phyloP scores from a whole-genome alignment of 23 tunicate species.

The Phallusia fumigata region DNA sequence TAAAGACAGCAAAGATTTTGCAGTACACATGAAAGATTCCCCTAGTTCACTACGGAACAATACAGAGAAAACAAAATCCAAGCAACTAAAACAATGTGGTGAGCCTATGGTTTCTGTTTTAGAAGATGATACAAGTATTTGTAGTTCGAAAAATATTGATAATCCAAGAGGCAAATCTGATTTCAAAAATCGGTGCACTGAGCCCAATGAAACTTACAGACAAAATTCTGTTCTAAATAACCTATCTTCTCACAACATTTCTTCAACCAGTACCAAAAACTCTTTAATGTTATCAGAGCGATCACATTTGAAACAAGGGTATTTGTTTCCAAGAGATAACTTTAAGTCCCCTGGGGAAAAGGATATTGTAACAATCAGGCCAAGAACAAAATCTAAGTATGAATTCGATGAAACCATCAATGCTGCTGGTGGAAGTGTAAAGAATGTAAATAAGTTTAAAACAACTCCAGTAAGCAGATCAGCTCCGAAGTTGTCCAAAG shows the following conservation, averaged over 20 bases:
- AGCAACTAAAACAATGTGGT: background rate
- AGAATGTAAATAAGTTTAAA: no score
- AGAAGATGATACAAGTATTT: no score
- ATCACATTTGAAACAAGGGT: background rate
- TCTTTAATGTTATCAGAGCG: background rate
- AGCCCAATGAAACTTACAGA: background rate
- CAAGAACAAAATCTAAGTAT: background rate
- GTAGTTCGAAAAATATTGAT: no score
- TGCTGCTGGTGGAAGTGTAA: no score
- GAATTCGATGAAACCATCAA: no score
- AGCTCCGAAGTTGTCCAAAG: background rate
- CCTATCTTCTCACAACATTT: no score
- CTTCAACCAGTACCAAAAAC: background rate
- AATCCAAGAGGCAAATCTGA: no score
- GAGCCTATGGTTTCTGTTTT: background rate
- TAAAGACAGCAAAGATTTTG: no score
- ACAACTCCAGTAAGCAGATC: background rate
- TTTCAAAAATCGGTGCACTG: no score
- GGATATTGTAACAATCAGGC: background rate
- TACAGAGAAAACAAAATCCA: background rate
- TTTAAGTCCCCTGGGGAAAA: background rate
- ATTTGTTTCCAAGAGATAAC: background rate
- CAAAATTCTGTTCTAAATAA: no score
- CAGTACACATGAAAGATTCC: no score
- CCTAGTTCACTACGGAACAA: background rate